Evolutionary conservation across 2,888 invertebrate genomes (phyloP).

Genomic region (Hypomecis atomaria): DNA sequence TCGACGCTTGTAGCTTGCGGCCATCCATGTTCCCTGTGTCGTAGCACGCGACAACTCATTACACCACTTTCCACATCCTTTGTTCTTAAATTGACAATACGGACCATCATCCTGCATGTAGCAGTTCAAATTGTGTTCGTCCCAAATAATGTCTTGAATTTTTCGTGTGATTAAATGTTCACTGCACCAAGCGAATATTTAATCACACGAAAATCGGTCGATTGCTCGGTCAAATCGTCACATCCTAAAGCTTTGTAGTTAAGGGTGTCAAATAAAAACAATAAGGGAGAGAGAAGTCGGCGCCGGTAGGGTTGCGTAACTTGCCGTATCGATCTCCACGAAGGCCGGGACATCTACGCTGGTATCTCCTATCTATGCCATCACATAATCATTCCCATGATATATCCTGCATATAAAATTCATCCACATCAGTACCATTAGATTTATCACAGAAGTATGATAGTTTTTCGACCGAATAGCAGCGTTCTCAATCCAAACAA

Average conservation of each 20-base stretch:
- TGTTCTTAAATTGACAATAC: constrained; percentile 34
- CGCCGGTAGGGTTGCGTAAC: constrained; percentile 81
- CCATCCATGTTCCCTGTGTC: constrained; percentile 51
- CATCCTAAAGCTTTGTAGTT: constrained; percentile 19
- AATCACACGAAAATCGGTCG: too few relatives aligned
- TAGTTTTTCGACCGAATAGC: too few relatives aligned
- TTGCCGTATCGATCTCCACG: constrained; percentile 78
- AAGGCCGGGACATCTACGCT: constrained; percentile 66
- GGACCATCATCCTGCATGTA: constrained; percentile 26
- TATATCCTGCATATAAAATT: constrained; percentile 37
- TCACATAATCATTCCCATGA: constrained; percentile 54
- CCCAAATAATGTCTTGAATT: constrained; percentile 20
- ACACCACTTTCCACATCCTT: constrained; percentile 52
- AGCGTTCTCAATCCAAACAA: not conserved
- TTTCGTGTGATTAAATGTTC: constrained; percentile 17
- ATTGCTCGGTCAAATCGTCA: constrained; percentile 4
- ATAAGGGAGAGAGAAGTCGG: constrained; percentile 58
- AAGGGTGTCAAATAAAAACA: constrained; percentile 28
- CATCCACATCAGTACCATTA: not conserved
- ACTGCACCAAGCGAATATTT: not conserved
- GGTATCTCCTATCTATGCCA: constrained; percentile 63
- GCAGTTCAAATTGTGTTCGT: constrained; percentile 17
- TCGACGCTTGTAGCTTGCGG: constrained; percentile 61
- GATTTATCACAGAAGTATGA: not conserved
- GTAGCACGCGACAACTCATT: constrained; percentile 52